A percentile compares a stretch with the other conserved stretches of the same genome.
Evolutionary conservation across 2,888 invertebrate genomes (phyloP).

Genomic region (Archaeoteleia sp.): DNA sequence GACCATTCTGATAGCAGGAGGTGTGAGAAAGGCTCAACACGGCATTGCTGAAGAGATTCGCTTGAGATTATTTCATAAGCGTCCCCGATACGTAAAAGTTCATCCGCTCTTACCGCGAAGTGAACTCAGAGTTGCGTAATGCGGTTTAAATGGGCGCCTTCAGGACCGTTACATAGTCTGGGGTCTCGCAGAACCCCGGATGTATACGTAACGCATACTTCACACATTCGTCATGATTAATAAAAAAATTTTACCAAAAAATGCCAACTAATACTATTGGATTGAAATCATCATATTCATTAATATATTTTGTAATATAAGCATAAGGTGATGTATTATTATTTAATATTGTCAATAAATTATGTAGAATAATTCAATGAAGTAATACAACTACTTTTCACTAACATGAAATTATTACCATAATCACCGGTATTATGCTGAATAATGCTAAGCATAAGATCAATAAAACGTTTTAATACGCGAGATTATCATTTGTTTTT

Average conservation of each 20-base stretch:
- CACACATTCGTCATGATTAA: slow-evolving; percentile 39
- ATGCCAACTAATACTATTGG: slow-evolving; percentile 27
- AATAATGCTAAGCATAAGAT: no score
- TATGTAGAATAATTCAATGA: no score
- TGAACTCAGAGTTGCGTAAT: slow-evolving; percentile 63
- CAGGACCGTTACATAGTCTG: slow-evolving; percentile 35
- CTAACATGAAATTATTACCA: no score
- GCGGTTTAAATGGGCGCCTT: slow-evolving; percentile 46
- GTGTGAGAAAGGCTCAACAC: slow-evolving; percentile 59
- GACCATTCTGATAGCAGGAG: slow-evolving; percentile 47
- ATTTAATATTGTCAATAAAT: no score
- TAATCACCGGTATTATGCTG: no score
- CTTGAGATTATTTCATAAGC: slow-evolving; percentile 69
- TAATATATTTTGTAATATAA: slow-evolving; percentile 12
- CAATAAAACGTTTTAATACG: no score
- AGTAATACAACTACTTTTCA: no score
- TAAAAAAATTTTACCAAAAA: slow-evolving; percentile 47
- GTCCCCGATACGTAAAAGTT: slow-evolving; percentile 71
- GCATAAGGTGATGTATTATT: no score
- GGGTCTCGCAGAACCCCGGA: slow-evolving; percentile 41
- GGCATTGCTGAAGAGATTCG: slow-evolving; percentile 56
- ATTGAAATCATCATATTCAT: slow-evolving; percentile 7
- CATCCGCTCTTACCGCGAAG: slow-evolving; percentile 61
- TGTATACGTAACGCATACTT: slow-evolving; percentile 46
- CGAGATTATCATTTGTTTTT: no score